phyloP scores from a whole-genome alignment of 1,140 invertebrate species.

The Hyphantria cunea region DNA sequence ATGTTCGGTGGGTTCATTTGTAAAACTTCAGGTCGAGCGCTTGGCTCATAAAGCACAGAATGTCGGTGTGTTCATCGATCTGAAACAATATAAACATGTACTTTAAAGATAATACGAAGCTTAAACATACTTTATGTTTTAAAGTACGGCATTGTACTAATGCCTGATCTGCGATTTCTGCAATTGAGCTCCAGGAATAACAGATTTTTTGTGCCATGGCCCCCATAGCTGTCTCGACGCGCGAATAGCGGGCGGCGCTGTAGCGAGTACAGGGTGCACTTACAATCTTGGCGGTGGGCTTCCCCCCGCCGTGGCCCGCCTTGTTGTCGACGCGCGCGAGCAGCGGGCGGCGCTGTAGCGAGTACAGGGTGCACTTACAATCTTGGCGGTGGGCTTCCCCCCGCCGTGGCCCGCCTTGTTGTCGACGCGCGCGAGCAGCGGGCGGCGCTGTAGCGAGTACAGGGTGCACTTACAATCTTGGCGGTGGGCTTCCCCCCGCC shows the following conservation, averaged over 20 bases:
- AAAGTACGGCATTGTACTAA: too few species aligned
- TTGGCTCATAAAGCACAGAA: slow-evolving; percentile 93
- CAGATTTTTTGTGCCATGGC: too few species aligned
- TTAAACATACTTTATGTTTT: too few species aligned
- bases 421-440: slow-evolving; percentile 94
- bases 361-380: slow-evolving; percentile 69
- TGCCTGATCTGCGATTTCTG: too few species aligned
- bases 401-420: slow-evolving; percentile 97
- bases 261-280: slow-evolving; percentile 37
- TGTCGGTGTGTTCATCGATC: slow-evolving; percentile 95
- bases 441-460: slow-evolving; percentile 89
- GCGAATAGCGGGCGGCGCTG: slow-evolving; percentile 95
- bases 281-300: slow-evolving; percentile 93
- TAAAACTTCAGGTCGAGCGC: slow-evolving; percentile 87
- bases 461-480: slow-evolving; percentile 87
- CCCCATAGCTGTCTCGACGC: slow-evolving; percentile 96
- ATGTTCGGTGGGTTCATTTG: slow-evolving; percentile 62
- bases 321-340: slow-evolving; percentile 96
- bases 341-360: slow-evolving; percentile 94
- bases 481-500: slow-evolving; percentile 97
- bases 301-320: slow-evolving; percentile 97
- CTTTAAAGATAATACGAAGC: too few species aligned
- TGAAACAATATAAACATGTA: slow-evolving; percentile 67
- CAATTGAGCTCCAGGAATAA: too few species aligned
- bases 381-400: slow-evolving; percentile 96